These are phyloP conservation scores for Heteromormyrus szaboi DNA, from an alignment of 2,797 vertebrate species.

Conservation along the genomic window DNA sequence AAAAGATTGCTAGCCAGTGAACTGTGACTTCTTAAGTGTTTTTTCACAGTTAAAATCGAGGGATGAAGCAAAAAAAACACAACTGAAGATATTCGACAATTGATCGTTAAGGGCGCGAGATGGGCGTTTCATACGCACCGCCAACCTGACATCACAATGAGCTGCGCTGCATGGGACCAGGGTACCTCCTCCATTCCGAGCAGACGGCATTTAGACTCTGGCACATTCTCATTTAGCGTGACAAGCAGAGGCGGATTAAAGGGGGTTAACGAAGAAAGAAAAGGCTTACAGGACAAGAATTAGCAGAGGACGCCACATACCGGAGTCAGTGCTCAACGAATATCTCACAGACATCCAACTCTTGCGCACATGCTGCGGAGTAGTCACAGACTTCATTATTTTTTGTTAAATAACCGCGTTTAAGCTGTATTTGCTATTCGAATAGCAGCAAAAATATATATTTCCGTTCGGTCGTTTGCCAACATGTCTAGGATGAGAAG, in stretches of 20 bases:
- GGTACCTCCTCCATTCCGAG: slow-evolving; percentile 43
- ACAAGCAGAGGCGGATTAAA: slow-evolving; percentile 33
- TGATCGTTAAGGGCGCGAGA: slow-evolving; percentile 18
- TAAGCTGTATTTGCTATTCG: neutral
- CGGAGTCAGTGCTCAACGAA: slow-evolving; percentile 22
- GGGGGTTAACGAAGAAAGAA: slow-evolving; percentile 17
- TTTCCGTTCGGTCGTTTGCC: slow-evolving; percentile 28
- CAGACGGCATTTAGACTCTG: slow-evolving; percentile 45
- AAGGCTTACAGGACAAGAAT: neutral
- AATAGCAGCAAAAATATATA: slow-evolving; percentile 11
- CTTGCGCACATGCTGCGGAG: neutral
- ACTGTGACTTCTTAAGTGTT: neutral
- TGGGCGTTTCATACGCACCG: slow-evolving; percentile 28
- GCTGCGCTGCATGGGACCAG: slow-evolving; percentile 42
- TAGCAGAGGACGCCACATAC: slow-evolving; percentile 37
- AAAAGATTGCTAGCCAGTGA: neutral
- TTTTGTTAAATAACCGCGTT: neutral
- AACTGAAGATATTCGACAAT: slow-evolving; percentile 14
- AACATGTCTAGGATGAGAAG: slow-evolving; percentile 59
- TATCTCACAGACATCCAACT: slow-evolving; percentile 18
- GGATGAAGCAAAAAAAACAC: slow-evolving; percentile 31
- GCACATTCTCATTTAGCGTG: slow-evolving; percentile 52
- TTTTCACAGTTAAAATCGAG: neutral
- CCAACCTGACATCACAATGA: slow-evolving; percentile 70
- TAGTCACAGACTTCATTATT: neutral